Evolutionary conservation across 2,888 invertebrate genomes (phyloP), one percentile per base, ranked within the genome.

Genomic region (Xylota segnis): DNA sequence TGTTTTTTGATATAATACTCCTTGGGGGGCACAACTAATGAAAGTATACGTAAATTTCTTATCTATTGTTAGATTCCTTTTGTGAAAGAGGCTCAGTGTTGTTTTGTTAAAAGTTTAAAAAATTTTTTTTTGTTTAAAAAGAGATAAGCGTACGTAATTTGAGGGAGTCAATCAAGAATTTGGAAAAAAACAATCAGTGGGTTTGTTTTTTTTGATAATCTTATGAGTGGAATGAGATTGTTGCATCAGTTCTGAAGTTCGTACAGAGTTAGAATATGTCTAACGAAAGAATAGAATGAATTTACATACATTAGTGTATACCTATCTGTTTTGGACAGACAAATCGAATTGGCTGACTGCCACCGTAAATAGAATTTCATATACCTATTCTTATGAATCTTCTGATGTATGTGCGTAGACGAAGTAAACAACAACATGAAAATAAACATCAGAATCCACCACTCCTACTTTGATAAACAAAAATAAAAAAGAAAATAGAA

Each of bases 61-160:
- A 59, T 59, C 59, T 59, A 12, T 18, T n/a, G 58, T 6, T 59
- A n/a, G 59, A 23, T 14, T 59, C 10, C 4, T 50, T 50, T 50
- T 50, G 23, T 10, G 3, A 50, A 10, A 18, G 40, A 40, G 58
- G n/a, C 23, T n/a, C 6, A 59, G 2, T 37, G 23, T 59, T 37
- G 37, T 18, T 45, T 14, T 45, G 45, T 45, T 14, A n/a, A n/a
- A n/a, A n/a, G n/a, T n/a, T n/a, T n/a, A n/a, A n/a, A n/a, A n/a
- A n/a, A n/a, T 45, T 5, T 14, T 40, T 50, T 7, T 18, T 9
- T 50, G 50, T 18, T 50, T 50, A 18, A 12, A n/a, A 50, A 10
- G 10, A 50, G 50, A 47, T 47, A 47, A 50, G 23, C 9, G 14
- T 14, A 50, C 50, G 23, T 59, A 58, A 37, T 23, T 59, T 23